A percentile compares a stretch with the other conserved stretches of the same genome.
phyloP scores from a whole-genome alignment of 2,113 vertebrate species.

The Bos indicus region DNA sequence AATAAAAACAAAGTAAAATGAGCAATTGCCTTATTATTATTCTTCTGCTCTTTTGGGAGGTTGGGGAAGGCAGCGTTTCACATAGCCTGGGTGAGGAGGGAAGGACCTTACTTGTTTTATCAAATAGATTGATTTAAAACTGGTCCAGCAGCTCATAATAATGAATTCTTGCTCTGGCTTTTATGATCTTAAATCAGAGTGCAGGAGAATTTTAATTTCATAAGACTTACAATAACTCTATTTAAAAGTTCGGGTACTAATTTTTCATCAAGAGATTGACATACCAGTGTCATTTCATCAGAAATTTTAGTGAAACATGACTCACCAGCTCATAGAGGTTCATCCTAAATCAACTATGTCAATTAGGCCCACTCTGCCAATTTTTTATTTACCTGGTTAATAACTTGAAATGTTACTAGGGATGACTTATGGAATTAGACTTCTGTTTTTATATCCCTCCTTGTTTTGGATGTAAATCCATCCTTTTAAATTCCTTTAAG shows the following conservation, averaged over 20 bases:
- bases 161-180: slow-evolving; percentile 38
- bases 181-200: neutral
- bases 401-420: slow-evolving; percentile 17
- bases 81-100: slow-evolving; percentile 5
- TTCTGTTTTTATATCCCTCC: neutral
- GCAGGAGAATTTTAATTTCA: slow-evolving; percentile 44
- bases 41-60: slow-evolving; percentile 71
- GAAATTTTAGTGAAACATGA: slow-evolving; percentile 50
- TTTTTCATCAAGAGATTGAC: slow-evolving; percentile 47
- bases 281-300: slow-evolving; percentile 41
- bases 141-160: slow-evolving; percentile 20
- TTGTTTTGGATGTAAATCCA: slow-evolving; percentile 4
- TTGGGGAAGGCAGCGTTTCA: slow-evolving; percentile 52
- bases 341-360: slow-evolving; percentile 48
- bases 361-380: slow-evolving; percentile 3
- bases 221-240: slow-evolving; percentile 57
- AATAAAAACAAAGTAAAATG: slow-evolving; percentile 74
- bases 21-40: slow-evolving; percentile 71
- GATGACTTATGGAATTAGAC: slow-evolving; percentile 15
- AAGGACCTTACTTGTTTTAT: slow-evolving; percentile 14
- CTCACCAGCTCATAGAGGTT: slow-evolving; percentile 28
- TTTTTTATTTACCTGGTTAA: slow-evolving; percentile 48
- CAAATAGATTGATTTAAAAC: slow-evolving; percentile 41
- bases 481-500: slow-evolving; percentile 29
- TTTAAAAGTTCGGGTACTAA: slow-evolving; percentile 49